A percentile compares a stretch with the other conserved stretches of the same genome.
phyloP scores from a whole-genome alignment of 2,888 invertebrate species.

The Portevinia maculata region DNA sequence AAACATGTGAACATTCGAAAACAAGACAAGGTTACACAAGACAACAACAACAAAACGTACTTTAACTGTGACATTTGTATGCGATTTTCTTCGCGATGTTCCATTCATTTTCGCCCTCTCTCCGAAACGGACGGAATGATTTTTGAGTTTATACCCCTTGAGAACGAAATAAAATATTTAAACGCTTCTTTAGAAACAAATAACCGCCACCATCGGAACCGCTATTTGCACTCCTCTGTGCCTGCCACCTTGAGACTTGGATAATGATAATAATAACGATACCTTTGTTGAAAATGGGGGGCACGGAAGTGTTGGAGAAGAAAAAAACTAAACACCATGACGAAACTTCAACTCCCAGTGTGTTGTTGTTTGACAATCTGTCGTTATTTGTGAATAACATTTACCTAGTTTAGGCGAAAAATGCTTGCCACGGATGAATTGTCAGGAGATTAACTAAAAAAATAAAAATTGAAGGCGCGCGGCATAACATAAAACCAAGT shows the following conservation, averaged over 20 bases:
- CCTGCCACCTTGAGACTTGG: slow-evolving; percentile 40
- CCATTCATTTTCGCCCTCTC: slow-evolving; percentile 10
- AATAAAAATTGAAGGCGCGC: slow-evolving; percentile 52
- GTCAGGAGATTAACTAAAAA: slow-evolving; percentile 69
- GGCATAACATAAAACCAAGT: slow-evolving; percentile 67
- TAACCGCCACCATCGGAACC: slow-evolving; percentile 25
- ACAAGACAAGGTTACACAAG: slow-evolving; percentile 28
- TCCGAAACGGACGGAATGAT: slow-evolving; percentile 39
- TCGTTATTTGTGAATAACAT: slow-evolving; percentile 23
- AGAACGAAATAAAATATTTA: slow-evolving; percentile 82
- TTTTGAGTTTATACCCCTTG: slow-evolving; percentile 78
- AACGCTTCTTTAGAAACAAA: slow-evolving; percentile 76
- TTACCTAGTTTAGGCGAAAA: slow-evolving; percentile 30
- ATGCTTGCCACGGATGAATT: slow-evolving; percentile 56
- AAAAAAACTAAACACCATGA: slow-evolving; percentile 17
- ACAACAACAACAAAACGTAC: slow-evolving; percentile 1
- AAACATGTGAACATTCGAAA: slow-evolving; percentile 42
- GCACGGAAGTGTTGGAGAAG: slow-evolving; percentile 15
- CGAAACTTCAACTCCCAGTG: slow-evolving; percentile 21
- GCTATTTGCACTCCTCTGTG: slow-evolving; percentile 6
- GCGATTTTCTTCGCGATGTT: slow-evolving; percentile 61
- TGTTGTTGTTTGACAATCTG: slow-evolving; percentile 50
- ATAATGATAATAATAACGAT: slow-evolving; percentile 72
- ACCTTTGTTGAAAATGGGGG: slow-evolving; percentile 53
- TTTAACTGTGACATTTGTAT: slow-evolving; percentile 70